These are phyloP conservation scores for Calameuta pallipes DNA, from an alignment of 2,888 invertebrate species.

Conservation along the genomic window DNA sequence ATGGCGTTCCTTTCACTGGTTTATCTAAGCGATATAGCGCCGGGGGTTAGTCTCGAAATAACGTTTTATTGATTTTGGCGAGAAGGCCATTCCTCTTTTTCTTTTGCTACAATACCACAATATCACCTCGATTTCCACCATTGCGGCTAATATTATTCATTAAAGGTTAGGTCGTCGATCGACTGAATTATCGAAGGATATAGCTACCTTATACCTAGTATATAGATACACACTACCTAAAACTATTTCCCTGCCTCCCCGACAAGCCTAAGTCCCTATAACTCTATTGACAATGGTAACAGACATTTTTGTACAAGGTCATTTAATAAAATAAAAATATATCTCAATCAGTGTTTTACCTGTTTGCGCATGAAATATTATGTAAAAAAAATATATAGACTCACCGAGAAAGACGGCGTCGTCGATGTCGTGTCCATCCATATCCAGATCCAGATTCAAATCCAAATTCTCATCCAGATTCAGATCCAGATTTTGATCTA, in stretches of 20 bases:
- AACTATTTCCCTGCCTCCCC: not conserved
- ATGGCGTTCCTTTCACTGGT: constrained; percentile 25
- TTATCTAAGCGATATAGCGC: constrained; percentile 24
- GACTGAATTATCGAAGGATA: not conserved
- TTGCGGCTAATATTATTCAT: not conserved
- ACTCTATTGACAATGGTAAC: not conserved
- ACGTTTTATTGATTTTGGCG: constrained; percentile 24
- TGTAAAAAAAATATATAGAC: constrained; percentile 19
- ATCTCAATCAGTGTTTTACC: not conserved
- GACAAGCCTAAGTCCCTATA: not conserved
- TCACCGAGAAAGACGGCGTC: constrained; percentile 63
- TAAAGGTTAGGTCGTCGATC: not conserved
- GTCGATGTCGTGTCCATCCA: constrained; percentile 53
- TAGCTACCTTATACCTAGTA: not conserved
- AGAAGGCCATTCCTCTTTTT: constrained; percentile 5
- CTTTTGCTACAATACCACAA: constrained; percentile 9
- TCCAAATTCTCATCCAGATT: constrained; percentile 1
- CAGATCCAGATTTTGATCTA: not conserved
- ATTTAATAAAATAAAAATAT: not conserved
- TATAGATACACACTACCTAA: not conserved
- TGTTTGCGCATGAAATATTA: not conserved
- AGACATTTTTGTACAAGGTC: not conserved
- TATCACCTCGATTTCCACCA: not conserved
- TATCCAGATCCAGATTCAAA: constrained; percentile 35
- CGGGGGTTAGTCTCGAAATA: constrained; percentile 25